phyloP scores from a whole-genome alignment of 2,797 vertebrate species.

The Micropoecilia bifurca region DNA sequence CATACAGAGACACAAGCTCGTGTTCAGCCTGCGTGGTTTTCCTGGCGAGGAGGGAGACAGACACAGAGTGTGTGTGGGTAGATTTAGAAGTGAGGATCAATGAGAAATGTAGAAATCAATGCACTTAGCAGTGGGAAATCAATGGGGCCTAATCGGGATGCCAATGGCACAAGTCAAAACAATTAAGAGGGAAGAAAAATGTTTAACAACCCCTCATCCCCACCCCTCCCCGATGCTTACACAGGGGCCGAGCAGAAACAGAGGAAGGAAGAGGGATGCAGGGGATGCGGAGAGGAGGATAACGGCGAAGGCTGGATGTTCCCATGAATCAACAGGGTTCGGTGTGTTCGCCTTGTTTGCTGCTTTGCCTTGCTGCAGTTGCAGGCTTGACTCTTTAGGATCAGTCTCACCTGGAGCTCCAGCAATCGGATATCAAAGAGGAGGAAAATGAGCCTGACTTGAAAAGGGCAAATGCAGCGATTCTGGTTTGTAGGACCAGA shows the following conservation, averaged over 20 bases:
- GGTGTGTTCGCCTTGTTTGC: constrained; percentile 6
- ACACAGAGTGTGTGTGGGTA: constrained; percentile 60
- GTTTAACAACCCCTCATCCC: constrained; percentile 85
- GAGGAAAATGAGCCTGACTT: not conserved
- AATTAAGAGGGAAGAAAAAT: constrained; percentile 96
- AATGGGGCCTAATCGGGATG: constrained; percentile 97
- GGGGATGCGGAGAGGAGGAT: constrained; percentile 22
- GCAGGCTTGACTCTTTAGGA: constrained; percentile 11
- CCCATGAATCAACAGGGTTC: constrained; percentile 7
- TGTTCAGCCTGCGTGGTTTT: constrained; percentile 44
- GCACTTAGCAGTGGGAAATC: constrained; percentile 96
- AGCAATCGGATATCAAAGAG: not conserved
- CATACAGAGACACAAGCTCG: constrained; percentile 23
- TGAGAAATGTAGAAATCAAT: constrained; percentile 99
- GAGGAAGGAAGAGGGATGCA: constrained; percentile 23
- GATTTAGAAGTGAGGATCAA: constrained; percentile 96
- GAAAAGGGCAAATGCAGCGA: not conserved
- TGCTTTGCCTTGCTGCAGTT: not conserved
- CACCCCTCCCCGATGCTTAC: constrained; percentile 77
- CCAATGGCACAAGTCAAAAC: constrained; percentile 98
- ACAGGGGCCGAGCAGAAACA: constrained; percentile 62
- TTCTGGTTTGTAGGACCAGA: not conserved
- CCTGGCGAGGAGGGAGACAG: constrained; percentile 51
- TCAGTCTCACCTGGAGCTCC: not conserved
- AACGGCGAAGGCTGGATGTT: not conserved